These are phyloP conservation scores for Craseonycteris thonglongyai DNA, from an alignment of 2,113 vertebrate species.

Conservation along the genomic window DNA sequence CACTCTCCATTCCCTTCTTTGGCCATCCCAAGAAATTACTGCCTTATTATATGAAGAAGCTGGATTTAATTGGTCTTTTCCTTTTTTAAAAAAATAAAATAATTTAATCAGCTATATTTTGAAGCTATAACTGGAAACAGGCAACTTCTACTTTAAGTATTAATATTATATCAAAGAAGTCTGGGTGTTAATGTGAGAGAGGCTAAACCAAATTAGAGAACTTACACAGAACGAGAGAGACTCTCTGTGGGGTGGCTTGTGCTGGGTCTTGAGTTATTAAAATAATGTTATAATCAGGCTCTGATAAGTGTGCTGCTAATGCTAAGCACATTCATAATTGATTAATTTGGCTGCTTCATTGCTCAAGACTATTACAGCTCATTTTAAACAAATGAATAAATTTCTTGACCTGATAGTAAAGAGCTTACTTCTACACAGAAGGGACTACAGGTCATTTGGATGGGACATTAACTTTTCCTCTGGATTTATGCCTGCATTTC, in stretches of 20 bases:
- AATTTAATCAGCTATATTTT: slow-evolving; percentile 23
- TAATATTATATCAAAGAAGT: slow-evolving; percentile 29
- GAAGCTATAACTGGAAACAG: not conserved
- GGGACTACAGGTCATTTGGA: not conserved
- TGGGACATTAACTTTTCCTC: not conserved
- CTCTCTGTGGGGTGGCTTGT: slow-evolving; percentile 39
- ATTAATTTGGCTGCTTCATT: slow-evolving; percentile 46
- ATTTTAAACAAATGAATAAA: slow-evolving; percentile 56
- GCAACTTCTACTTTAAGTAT: not conserved
- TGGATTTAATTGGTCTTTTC: slow-evolving; percentile 10
- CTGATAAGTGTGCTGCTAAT: slow-evolving; percentile 46
- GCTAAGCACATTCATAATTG: slow-evolving; percentile 55
- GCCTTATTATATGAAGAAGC: not conserved
- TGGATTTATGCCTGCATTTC: slow-evolving; percentile 30
- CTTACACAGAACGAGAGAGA: not conserved
- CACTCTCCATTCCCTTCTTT: slow-evolving; percentile 22
- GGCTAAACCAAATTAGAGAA: slow-evolving; percentile 13
- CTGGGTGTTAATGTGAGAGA: not conserved
- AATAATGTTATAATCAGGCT: slow-evolving; percentile 35
- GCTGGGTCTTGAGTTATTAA: slow-evolving; percentile 35
- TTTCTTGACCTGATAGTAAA: slow-evolving; percentile 49
- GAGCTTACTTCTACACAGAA: slow-evolving; percentile 4
- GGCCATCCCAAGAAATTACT: not conserved
- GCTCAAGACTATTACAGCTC: not conserved
- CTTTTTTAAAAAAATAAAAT: no score